phyloP scores from a whole-genome alignment of 2,888 invertebrate species.

The Ophion costatus region DNA sequence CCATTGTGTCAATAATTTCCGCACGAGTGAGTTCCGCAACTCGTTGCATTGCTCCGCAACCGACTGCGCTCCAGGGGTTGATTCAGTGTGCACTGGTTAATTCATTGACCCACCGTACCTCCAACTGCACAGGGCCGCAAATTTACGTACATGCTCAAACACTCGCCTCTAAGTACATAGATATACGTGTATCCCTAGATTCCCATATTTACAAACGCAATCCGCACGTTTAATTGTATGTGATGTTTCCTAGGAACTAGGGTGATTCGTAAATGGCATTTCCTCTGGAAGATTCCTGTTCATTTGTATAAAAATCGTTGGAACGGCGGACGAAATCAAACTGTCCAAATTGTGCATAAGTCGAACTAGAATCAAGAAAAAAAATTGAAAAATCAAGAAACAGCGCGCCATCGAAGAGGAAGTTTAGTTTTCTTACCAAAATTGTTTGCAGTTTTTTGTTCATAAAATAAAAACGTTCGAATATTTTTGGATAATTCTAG shows the following conservation, averaged over 20 bases:
- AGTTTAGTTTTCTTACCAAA: too few relatives aligned
- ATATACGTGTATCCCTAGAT: not conserved
- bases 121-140: not conserved
- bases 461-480: too few relatives aligned
- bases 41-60: constrained; percentile 27
- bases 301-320: too few relatives aligned
- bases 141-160: not conserved
- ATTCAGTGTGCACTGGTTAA: constrained; percentile 49
- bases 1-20: constrained; percentile 58
- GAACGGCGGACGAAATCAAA: too few relatives aligned
- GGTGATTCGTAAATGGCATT: not conserved
- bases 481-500: too few relatives aligned
- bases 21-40: constrained; percentile 25
- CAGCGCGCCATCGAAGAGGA: too few relatives aligned
- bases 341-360: too few relatives aligned
- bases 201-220: not conserved
- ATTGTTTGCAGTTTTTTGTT: too few relatives aligned
- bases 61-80: constrained; percentile 23
- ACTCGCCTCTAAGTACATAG: not conserved
- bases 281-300: too few relatives aligned
- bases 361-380: too few relatives aligned
- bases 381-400: too few relatives aligned
- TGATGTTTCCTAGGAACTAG: not conserved
- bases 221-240: not conserved
- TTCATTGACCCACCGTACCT: constrained; percentile 41